Evolutionary conservation across 2,888 invertebrate genomes (phyloP).

Genomic region (Diplazon laetatorius): DNA sequence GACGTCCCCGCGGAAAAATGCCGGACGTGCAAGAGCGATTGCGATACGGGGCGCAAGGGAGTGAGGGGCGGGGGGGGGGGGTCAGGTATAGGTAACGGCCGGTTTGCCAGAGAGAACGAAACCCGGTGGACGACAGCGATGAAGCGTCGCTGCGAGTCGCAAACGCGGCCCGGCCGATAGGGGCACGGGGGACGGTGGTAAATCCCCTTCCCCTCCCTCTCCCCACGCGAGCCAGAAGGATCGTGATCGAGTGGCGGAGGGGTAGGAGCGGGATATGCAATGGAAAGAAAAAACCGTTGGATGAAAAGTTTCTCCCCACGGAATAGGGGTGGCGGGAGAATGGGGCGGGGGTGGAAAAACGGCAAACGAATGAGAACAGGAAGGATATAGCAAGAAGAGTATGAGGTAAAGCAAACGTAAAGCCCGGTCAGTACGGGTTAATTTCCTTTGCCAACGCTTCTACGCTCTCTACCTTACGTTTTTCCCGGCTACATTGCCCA

Average conservation of each 20-base stretch:
- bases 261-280: constrained; percentile 44
- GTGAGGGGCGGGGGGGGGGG: constrained; percentile 1
- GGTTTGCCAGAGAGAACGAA: constrained; percentile 58
- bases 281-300: constrained; percentile 54
- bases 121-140: constrained; percentile 59
- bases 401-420: constrained; percentile 67
- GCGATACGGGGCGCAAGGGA: constrained; percentile 69
- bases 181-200: constrained; percentile 44
- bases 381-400: constrained; percentile 33
- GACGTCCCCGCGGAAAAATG: constrained; percentile 75
- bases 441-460: constrained; percentile 68
- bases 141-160: constrained; percentile 46
- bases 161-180: constrained; percentile 56
- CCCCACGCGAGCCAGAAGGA: constrained; percentile 45
- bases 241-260: constrained; percentile 54
- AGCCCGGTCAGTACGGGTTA: constrained; percentile 69
- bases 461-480: constrained; percentile 49
- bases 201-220: no score
- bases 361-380: constrained; percentile 53
- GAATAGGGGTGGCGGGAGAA: constrained; percentile 49
- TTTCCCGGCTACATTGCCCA: constrained; percentile 46
- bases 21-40: constrained; percentile 74
- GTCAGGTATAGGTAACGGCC: constrained; percentile 63
- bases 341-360: no score
- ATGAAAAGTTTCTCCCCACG: constrained; percentile 63